Base-by-base conservation (phyloP, 1,140 invertebrate species). In the Marisa cornuarietis region DNA sequence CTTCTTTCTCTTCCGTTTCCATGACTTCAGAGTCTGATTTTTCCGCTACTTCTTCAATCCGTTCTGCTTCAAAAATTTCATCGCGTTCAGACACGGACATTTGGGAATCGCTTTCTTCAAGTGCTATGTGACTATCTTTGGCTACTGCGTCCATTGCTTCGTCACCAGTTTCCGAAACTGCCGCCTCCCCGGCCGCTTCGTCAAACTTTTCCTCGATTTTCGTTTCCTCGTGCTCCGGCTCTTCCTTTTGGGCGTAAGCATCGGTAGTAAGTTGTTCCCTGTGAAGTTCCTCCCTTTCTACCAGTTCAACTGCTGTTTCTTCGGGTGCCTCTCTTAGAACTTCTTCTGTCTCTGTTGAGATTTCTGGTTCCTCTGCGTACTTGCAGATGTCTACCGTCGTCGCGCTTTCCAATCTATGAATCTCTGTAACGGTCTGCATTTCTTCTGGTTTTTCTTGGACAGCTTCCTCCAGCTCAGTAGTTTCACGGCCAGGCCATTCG, bases 291-390 rank as follows among this genome's bases (percentile, higher is more conserved):
- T 11, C 51, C 71, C 42, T 52, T 58, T 51, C 66, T 14, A 54
- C 49, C n/a, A 22, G 13, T 51, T 52, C 62, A n/a, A n/a, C 76
- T 54, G 65, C 62, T 52, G 26, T 24, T 68, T 74, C 54, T 66
- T 75, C 22, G 11, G 54, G 20, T 22, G 6, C 65, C 68, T 80
- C 79, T 80, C 75, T 42, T 5, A 80, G 71, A 73, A 42, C 31
- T 68, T 80, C 71, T 74, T 63, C 49, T 68, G 61, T 49, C 26
- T 18, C 18, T 31, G 18, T 18, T 42, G n/a, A 11, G 26, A 26
- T 42, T 71, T 49, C 31, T 71, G 5, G 22, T 71, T 13, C 14
- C 18, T 51, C 49, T 79, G 51, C 69, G 18, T 24, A 61, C n/a
- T 79, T 71, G 18, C 52, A 42, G 26, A 49, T 52, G n/a, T 73